Evolutionary conservation across 1,140 invertebrate genomes (phyloP).

Genomic region (Cydia strobilella): DNA sequence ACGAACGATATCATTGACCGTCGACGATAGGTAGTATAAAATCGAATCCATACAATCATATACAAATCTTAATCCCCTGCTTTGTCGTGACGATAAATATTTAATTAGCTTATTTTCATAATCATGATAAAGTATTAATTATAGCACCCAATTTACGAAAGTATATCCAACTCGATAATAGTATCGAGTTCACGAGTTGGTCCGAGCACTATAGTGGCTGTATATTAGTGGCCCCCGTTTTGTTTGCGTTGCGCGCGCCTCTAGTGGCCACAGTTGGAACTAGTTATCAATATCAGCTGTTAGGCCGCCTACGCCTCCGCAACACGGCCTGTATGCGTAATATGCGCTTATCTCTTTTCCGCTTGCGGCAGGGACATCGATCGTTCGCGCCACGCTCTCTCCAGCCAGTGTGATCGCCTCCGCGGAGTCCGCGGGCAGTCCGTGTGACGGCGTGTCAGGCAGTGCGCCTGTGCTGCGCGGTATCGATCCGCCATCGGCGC

Average conservation of each 20-base stretch:
- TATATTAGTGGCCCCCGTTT: not conserved
- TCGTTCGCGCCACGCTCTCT: constrained; percentile 62
- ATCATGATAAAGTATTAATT: no score
- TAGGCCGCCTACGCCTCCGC: constrained; percentile 52
- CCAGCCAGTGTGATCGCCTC: constrained; percentile 48
- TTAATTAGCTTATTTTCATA: no score
- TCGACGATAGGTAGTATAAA: no score
- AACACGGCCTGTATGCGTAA: constrained; percentile 63
- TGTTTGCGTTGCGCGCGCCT: constrained; percentile 56
- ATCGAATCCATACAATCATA: no score
- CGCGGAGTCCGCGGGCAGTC: constrained; percentile 37
- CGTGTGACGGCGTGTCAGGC: constrained; percentile 52
- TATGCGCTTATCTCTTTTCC: constrained; percentile 71
- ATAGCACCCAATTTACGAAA: no score
- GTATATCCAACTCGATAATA: no score
- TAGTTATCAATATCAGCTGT: constrained; percentile 50
- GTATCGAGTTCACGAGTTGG: no score
- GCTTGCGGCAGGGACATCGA: constrained; percentile 61
- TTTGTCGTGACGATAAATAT: no score
- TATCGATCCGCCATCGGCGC: constrained; percentile 75
- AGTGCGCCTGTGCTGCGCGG: constrained; percentile 71
- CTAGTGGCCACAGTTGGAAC: constrained; percentile 46
- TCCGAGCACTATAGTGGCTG: no score
- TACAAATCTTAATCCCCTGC: no score
- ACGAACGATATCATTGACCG: no score